Conservation (phyloP, 2,888 invertebrate species). For the Sinotaia quadrata region DNA sequence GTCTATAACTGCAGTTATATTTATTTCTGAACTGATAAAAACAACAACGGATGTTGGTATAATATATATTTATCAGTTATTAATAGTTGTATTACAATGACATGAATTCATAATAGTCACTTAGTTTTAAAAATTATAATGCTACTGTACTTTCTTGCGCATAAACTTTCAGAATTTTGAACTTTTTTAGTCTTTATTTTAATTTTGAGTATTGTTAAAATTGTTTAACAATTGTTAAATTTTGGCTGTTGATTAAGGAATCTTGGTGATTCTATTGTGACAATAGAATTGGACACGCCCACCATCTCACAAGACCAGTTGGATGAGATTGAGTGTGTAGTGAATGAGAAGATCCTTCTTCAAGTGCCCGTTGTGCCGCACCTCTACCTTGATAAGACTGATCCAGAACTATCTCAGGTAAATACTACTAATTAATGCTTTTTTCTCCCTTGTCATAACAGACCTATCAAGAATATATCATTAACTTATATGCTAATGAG, state of each 20-base stretch:
- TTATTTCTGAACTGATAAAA: too few species aligned
- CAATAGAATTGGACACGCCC: conserved; percentile 79
- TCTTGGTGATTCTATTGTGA: conserved; percentile 82
- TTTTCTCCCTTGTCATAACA: too few species aligned
- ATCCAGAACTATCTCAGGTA: conserved; percentile 76
- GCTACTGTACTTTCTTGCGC: too few species aligned
- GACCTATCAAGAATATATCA: too few species aligned
- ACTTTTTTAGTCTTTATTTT: background rate
- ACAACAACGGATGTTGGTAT: too few species aligned
- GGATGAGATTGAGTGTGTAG: conserved; percentile 76
- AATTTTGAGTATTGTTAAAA: too few species aligned
- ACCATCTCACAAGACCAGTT: conserved; percentile 65
- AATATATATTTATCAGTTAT: too few species aligned
- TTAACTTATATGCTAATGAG: too few species aligned
- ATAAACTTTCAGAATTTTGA: background rate
- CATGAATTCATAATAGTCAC: too few species aligned
- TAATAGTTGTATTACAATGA: too few species aligned
- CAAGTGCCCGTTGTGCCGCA: conserved; percentile 79
- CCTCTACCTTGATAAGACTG: conserved; percentile 77
- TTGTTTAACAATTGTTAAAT: background rate
- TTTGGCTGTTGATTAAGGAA: conserved; percentile 75
- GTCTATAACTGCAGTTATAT: too few species aligned
- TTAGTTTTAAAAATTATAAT: too few species aligned
- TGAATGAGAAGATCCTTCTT: conserved; percentile 81
- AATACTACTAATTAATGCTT: conserved; percentile 4